Percentiles rank a stretch among this genome's conserved stretches.
These are phyloP conservation scores for Choloepus hoffmanni DNA, from an alignment of 2,113 vertebrate genomes.

Conservation along the genomic window DNA sequence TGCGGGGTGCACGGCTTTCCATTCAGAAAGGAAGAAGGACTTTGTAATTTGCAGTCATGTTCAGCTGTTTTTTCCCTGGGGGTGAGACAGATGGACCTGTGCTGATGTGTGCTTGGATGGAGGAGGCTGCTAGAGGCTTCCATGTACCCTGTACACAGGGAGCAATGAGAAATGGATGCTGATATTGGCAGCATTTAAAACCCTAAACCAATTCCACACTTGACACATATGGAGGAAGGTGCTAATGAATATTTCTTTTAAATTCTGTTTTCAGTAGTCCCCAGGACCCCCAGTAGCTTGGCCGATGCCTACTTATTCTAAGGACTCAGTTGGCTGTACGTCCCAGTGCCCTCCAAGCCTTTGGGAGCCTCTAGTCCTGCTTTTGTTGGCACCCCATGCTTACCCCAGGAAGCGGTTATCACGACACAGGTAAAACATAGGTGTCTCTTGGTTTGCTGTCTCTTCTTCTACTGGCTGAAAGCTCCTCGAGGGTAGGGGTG, in stretches of 20 bases:
- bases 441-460: background rate
- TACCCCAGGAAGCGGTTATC: background rate
- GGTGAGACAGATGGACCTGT: background rate
- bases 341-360: background rate
- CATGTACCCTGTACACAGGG: background rate
- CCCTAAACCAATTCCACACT: background rate
- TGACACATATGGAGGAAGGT: background rate
- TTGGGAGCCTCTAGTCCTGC: background rate
- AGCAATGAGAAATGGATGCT: background rate
- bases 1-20: background rate
- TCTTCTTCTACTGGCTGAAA: too few species aligned
- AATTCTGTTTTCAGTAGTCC: background rate
- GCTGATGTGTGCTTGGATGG: too few species aligned
- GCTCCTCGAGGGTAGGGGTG: too few species aligned
- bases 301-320: background rate
- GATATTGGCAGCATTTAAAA: background rate
- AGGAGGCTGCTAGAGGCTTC: background rate
- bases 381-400: background rate
- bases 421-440: background rate
- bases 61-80: background rate
- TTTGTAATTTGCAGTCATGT: fast-evolving
- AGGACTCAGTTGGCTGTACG: too few species aligned
- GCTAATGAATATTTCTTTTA: background rate
- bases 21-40: background rate
- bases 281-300: background rate